Evolutionary conservation across 2,113 vertebrate species (phyloP), one percentile per base, ranked within the genome.

Genomic region (Gadus macrocephalus): DNA sequence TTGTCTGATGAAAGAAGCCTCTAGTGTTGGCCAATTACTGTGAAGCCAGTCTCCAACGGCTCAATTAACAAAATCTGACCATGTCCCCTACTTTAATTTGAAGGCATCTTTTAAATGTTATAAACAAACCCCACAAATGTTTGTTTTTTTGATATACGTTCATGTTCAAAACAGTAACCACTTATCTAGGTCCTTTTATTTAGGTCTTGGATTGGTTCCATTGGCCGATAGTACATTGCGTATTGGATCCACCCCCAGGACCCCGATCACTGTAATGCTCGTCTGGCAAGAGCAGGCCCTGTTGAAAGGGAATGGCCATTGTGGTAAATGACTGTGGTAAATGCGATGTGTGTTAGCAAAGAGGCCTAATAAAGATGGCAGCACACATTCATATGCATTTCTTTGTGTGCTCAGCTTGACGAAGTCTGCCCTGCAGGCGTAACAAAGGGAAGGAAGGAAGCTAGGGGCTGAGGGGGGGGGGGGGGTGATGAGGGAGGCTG

Each of bases 361-460:
- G 81, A 73, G 78, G 84, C 74, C 81, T 79, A 82, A 87, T 90
- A 89, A 90, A 90, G 86, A 88, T 85, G 88, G 88, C 84, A 79
- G 82, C 78, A 90, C 81, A 84, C 90, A 90, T 90, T 90, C 86
- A 91, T 91, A 92, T 91, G 90, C 88, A 82, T 87, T 80, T 15
- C 80, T 86, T 85, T 90, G 90, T 90, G 86, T 90, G 87, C 89
- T 90, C 91, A 89, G 90, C 89, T 90, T 91, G 88, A 89, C 83
- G 17, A 87, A 88, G 88, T 88, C 86, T 87, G 87, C 80, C 85
- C 84, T 4, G 63, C 76, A 75, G 76, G 71, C 73, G 82, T 83
- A 89, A 92, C 90, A 92, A 92, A 91, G 87, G 77, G 75, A 72
- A 90, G 90, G 90, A 91, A 92, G 89, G 88, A 91, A 92, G 86